Conservation (phyloP, 1,140 invertebrate genomes). For the Leptopilina boulardi region DNA sequence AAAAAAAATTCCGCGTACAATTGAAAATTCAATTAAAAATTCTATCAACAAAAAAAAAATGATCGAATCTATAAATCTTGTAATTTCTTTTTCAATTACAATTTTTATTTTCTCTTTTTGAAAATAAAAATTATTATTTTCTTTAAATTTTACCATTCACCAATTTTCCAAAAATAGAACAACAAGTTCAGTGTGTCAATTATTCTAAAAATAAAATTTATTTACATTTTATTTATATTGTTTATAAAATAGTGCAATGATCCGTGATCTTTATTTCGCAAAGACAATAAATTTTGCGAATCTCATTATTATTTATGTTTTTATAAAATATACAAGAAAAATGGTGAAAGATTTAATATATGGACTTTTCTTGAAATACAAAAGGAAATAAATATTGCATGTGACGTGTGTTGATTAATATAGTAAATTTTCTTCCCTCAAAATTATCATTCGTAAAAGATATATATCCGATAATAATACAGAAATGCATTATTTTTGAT, state of each 20-base stretch:
- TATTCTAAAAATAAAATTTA: slow-evolving; percentile 9
- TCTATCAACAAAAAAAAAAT: background rate
- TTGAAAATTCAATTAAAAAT: background rate
- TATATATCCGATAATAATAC: background rate
- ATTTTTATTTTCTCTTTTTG: too few species aligned
- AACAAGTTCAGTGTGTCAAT: slow-evolving; percentile 16
- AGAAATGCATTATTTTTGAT: background rate
- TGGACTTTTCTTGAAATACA: too few species aligned
- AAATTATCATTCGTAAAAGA: background rate
- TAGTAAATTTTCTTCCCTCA: background rate
- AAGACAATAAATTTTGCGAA: background rate
- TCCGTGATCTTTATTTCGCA: background rate
- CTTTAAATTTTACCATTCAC: background rate
- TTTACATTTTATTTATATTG: background rate
- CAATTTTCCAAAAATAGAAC: background rate
- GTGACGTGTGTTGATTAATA: background rate
- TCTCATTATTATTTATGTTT: slow-evolving; percentile 18
- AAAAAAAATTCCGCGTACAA: background rate
- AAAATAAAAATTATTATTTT: background rate
- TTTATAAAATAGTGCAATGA: slow-evolving; percentile 10
- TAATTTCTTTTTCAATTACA: background rate
- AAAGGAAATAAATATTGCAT: too few species aligned
- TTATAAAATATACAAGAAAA: too few species aligned
- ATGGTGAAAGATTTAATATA: too few species aligned
- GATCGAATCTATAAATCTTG: background rate